phyloP scores from a whole-genome alignment of 30 jellyfish, hydroid and myxozoan species.

The Mastigias papua region DNA sequence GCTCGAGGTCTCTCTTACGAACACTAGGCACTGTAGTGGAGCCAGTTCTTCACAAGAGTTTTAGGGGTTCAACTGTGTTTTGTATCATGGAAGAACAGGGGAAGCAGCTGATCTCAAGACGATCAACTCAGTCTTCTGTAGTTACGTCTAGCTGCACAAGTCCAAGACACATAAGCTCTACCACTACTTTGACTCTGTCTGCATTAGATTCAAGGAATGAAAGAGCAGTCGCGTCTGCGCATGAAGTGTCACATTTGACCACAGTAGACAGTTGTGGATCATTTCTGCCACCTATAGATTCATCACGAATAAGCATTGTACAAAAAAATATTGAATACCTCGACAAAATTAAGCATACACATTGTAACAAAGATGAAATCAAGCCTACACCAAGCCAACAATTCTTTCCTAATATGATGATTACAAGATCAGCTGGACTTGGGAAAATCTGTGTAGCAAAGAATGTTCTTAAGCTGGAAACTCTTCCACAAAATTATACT shows the following conservation, averaged over 20 bases:
- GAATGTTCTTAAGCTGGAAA: background rate
- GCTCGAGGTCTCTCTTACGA: slow-evolving; percentile 66
- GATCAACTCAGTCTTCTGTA: background rate
- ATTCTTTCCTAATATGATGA: slow-evolving; percentile 46
- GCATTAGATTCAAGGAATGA: no score
- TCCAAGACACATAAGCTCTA: no score
- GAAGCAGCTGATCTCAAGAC: background rate
- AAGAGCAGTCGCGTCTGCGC: no score
- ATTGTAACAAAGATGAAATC: background rate
- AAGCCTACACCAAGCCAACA: background rate
- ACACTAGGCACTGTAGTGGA: slow-evolving; percentile 78
- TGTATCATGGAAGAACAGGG: background rate
- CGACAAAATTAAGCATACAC: slow-evolving; percentile 10
- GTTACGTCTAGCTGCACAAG: no score
- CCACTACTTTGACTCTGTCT: no score
- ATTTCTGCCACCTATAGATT: slow-evolving; percentile 32
- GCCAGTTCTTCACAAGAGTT: slow-evolving; percentile 69
- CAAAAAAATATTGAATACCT: background rate
- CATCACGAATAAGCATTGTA: background rate
- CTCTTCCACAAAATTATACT: background rate
- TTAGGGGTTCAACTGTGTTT: background rate
- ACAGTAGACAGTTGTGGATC: background rate
- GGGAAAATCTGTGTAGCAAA: slow-evolving; percentile 53
- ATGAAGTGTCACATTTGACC: no score
- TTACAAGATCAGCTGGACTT: slow-evolving; percentile 42